A percentile compares a stretch with the other conserved stretches of the same genome.
Conservation (phyloP, 1,140 invertebrate genomes). For the Drosophila quadrilineata region DNA sequence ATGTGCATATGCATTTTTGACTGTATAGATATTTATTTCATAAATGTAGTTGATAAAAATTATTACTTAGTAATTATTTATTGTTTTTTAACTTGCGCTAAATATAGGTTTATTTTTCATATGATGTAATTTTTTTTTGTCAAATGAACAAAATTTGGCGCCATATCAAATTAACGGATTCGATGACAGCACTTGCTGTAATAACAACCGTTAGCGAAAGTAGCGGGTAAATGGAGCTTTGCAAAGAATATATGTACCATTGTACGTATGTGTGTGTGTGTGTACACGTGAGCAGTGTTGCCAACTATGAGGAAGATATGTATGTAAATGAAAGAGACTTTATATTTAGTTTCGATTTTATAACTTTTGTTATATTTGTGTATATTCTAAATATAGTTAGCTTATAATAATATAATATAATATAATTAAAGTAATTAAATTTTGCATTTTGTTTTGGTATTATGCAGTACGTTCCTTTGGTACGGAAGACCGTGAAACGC, state of each 20-base stretch:
- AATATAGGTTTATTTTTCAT: too few species aligned
- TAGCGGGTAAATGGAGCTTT: conserved; percentile 1
- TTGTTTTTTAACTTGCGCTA: too few species aligned
- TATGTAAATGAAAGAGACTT: too few species aligned
- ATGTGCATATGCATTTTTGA: neutral
- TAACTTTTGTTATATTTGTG: too few species aligned
- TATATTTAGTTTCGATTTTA: too few species aligned
- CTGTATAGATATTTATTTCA: too few species aligned
- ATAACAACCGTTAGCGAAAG: conserved; percentile 21
- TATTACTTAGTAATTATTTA: too few species aligned
- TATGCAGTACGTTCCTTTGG: conserved; percentile 96
- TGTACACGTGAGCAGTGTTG: conserved; percentile 4
- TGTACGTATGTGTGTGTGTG: neutral
- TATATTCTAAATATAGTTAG: conserved; percentile 42
- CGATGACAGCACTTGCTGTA: neutral
- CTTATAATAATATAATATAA: too few species aligned
- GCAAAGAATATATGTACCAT: neutral
- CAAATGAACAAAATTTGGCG: conserved; percentile 37
- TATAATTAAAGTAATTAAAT: neutral
- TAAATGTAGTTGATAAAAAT: too few species aligned
- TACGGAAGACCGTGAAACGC: conserved; percentile 97
- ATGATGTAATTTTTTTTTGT: conserved; percentile 1
- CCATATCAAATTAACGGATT: conserved; percentile 36
- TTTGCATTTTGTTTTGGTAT: neutral
- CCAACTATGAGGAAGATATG: neutral